Percentiles rank a stretch among this genome's conserved stretches.
These are phyloP conservation scores for Cynaeus angustus DNA, from an alignment of 2,888 invertebrate species.

Conservation along the genomic window DNA sequence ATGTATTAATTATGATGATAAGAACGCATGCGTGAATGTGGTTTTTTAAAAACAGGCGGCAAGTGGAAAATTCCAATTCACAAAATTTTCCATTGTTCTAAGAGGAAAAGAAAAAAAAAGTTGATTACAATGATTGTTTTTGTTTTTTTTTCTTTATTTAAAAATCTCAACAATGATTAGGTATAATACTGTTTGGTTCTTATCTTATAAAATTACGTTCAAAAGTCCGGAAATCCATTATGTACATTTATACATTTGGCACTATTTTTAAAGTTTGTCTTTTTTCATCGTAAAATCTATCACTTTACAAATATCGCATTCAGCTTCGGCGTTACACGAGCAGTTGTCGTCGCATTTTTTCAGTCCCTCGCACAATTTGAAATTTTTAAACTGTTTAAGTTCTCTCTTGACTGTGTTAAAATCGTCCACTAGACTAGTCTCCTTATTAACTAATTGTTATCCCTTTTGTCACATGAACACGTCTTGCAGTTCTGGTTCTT, in stretches of 20 bases:
- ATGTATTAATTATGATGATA: too few relatives aligned
- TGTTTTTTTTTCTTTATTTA: conserved; percentile 33
- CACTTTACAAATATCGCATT: conserved; percentile 70
- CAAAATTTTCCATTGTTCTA: too few relatives aligned
- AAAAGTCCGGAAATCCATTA: conserved; percentile 12
- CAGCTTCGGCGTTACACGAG: conserved; percentile 69
- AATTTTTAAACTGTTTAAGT: conserved; percentile 67
- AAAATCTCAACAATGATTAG: conserved; percentile 41
- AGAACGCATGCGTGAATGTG: too few relatives aligned
- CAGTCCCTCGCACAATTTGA: conserved; percentile 69
- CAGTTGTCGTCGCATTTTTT: conserved; percentile 70
- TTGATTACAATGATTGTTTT: neutral
- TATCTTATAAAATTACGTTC: conserved; percentile 39
- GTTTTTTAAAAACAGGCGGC: too few relatives aligned
- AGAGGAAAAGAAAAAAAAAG: too few relatives aligned
- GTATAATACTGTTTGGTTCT: conserved; percentile 44
- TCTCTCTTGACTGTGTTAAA: conserved; percentile 65
- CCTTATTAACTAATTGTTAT: conserved; percentile 65
- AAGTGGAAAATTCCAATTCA: too few relatives aligned
- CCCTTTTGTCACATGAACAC: conserved; percentile 86
- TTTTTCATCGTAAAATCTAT: conserved; percentile 70
- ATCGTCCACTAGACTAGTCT: conserved; percentile 59
- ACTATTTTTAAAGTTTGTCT: conserved; percentile 63
- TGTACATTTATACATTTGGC: conserved; percentile 36
- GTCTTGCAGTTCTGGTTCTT: conserved; percentile 76